Conservation (phyloP, 2,797 vertebrate species). For the Pagetopsis macropterus region DNA sequence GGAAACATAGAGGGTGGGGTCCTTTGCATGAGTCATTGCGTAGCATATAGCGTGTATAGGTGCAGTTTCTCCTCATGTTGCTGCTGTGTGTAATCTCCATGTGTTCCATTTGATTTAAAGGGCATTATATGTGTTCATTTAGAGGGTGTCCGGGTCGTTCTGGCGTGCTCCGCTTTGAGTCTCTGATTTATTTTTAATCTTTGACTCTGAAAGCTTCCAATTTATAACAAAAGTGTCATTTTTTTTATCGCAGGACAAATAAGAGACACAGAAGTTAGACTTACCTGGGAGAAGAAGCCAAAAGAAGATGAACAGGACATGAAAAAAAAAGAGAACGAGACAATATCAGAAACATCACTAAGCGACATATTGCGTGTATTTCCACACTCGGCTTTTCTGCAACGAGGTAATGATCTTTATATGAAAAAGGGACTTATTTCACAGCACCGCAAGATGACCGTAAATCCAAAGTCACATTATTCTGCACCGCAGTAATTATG, state of each 20-base stretch:
- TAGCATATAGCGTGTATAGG: conserved; percentile 20
- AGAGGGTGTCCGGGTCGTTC: conserved; percentile 47
- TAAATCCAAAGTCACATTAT: conserved; percentile 78
- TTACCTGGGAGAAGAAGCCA: conserved; percentile 63
- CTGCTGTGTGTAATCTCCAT: conserved; percentile 42
- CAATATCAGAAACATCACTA: conserved; percentile 65
- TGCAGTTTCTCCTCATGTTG: conserved; percentile 4
- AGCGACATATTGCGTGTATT: conserved; percentile 69
- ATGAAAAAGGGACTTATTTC: conserved; percentile 71
- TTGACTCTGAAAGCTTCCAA: conserved; percentile 1
- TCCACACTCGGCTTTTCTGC: conserved; percentile 62
- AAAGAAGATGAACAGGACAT: conserved; percentile 39
- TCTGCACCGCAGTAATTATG: conserved; percentile 72
- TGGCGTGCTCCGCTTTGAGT: conserved; percentile 13
- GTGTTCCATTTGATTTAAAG: conserved; percentile 54
- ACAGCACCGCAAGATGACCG: conserved; percentile 66
- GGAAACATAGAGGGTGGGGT: conserved; percentile 45
- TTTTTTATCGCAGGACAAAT: conserved; percentile 20
- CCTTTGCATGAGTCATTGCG: conserved; percentile 36
- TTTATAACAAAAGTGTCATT: conserved; percentile 1
- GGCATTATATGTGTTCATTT: conserved; percentile 37
- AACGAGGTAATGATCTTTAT: conserved; percentile 76
- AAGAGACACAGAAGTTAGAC: conserved; percentile 33
- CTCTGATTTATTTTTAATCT: background rate
- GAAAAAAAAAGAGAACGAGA: conserved; percentile 54